Evolutionary conservation across 1,140 invertebrate species (phyloP).

Genomic region (Ostrea denselamellosa): DNA sequence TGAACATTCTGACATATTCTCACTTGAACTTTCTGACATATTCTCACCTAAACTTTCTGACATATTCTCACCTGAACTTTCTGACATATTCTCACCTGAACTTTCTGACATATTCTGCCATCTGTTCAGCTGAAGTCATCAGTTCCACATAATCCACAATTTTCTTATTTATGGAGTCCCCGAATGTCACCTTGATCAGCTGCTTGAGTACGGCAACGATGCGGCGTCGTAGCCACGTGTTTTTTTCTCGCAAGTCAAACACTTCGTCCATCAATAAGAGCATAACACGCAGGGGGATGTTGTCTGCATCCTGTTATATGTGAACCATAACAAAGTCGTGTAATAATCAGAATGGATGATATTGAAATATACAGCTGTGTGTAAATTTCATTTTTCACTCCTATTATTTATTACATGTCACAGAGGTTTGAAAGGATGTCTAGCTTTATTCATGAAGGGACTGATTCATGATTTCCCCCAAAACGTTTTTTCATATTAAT

Average conservation of each 20-base stretch:
- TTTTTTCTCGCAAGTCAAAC: constrained; percentile 91
- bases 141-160: constrained; percentile 95
- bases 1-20: constrained; percentile 91
- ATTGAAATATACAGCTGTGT: too few species aligned
- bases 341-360: too few species aligned
- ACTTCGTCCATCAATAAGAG: constrained; percentile 93
- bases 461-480: too few species aligned
- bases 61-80: constrained; percentile 93
- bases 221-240: constrained; percentile 91
- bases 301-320: constrained; percentile 81
- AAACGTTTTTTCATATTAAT: too few species aligned
- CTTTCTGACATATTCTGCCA: constrained; percentile 91
- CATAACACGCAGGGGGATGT: constrained; percentile 92
- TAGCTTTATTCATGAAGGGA: too few species aligned
- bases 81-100: constrained; percentile 89
- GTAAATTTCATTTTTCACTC: too few species aligned
- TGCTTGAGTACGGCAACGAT: constrained; percentile 90
- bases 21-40: constrained; percentile 93
- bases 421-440: too few species aligned
- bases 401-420: too few species aligned
- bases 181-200: constrained; percentile 89
- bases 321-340: too few species aligned
- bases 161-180: constrained; percentile 91
- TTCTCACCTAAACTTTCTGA: constrained; percentile 91
- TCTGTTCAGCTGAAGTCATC: constrained; percentile 92